Percentiles rank a stretch among this genome's conserved stretches.
phyloP scores from a whole-genome alignment of 2,113 vertebrate genomes.

The Calcarius ornatus region DNA sequence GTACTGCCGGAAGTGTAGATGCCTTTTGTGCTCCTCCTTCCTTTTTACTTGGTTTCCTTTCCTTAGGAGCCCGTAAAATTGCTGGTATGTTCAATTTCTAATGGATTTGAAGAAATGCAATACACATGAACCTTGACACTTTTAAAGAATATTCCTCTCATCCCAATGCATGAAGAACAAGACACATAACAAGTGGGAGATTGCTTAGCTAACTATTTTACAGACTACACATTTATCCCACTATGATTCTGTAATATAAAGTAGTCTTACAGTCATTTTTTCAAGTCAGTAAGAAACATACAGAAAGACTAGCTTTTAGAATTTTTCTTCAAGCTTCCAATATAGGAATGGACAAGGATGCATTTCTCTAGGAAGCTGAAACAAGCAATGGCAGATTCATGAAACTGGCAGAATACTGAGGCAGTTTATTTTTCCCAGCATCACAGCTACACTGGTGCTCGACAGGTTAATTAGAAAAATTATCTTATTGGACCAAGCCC shows the following conservation, averaged over 20 bases:
- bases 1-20: conserved; percentile 84
- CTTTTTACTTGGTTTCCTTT: conserved; percentile 96
- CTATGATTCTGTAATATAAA: background rate
- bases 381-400: background rate
- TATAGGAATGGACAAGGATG: background rate
- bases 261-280: background rate
- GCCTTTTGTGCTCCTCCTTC: conserved; percentile 91
- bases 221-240: background rate
- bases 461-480: conserved; percentile 94
- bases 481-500: conserved; percentile 83
- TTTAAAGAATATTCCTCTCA: background rate
- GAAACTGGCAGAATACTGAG: conserved; percentile 50
- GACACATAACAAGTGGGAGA: background rate
- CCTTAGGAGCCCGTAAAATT: conserved; percentile 92
- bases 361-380: conserved; percentile 11
- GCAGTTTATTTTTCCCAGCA: conserved; percentile 67
- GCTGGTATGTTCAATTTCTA: conserved; percentile 92
- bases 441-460: conserved; percentile 72
- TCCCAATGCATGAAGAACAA: background rate
- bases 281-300: background rate
- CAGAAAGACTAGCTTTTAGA: background rate
- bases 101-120: conserved; percentile 64
- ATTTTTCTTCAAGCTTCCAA: background rate
- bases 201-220: background rate
- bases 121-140: conserved; percentile 25